Percentiles rank a stretch among this genome's conserved stretches.
Conservation (phyloP, 2,888 invertebrate genomes). For the Harpalus rubripes region DNA sequence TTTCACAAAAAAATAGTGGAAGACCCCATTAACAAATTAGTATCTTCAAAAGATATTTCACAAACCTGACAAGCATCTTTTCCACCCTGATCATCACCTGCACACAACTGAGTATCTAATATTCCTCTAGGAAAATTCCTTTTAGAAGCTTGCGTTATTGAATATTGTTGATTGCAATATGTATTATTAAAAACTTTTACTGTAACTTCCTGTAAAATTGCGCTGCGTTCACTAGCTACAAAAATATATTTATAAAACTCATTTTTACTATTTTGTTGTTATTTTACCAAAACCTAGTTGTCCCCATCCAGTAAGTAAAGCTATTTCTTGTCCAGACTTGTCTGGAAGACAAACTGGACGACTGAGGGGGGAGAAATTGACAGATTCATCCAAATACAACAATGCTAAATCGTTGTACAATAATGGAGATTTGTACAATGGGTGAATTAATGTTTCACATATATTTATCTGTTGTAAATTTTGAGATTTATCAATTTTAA, state of each 20-base stretch:
- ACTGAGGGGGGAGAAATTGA: conserved; percentile 32
- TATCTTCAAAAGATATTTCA: neutral
- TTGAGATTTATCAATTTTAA: conserved; percentile 18
- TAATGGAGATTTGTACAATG: conserved; percentile 49
- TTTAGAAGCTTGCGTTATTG: conserved; percentile 65
- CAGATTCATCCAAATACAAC: conserved; percentile 48
- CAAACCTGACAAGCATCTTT: conserved; percentile 71
- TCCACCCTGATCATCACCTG: conserved; percentile 70
- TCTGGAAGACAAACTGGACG: conserved; percentile 54
- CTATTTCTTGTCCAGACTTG: conserved; percentile 11
- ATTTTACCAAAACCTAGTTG: conserved; percentile 63
- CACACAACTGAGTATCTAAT: conserved; percentile 65
- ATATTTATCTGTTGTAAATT: conserved; percentile 55
- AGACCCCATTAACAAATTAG: too few relatives aligned
- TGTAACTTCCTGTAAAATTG: conserved; percentile 69
- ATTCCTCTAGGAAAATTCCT: conserved; percentile 65
- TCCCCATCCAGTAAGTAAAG: conserved; percentile 60
- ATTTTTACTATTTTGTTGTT: neutral
- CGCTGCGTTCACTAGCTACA: conserved; percentile 65
- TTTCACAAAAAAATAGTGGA: too few relatives aligned
- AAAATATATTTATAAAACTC: neutral
- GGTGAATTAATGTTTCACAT: conserved; percentile 33
- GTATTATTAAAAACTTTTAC: conserved; percentile 70
- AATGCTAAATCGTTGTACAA: conserved; percentile 64
- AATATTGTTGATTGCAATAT: conserved; percentile 68